Evolutionary conservation across 37 sponge, comb jelly and placozoan genomes (phyloP).

Genomic region (Haliclona indistincta): DNA sequence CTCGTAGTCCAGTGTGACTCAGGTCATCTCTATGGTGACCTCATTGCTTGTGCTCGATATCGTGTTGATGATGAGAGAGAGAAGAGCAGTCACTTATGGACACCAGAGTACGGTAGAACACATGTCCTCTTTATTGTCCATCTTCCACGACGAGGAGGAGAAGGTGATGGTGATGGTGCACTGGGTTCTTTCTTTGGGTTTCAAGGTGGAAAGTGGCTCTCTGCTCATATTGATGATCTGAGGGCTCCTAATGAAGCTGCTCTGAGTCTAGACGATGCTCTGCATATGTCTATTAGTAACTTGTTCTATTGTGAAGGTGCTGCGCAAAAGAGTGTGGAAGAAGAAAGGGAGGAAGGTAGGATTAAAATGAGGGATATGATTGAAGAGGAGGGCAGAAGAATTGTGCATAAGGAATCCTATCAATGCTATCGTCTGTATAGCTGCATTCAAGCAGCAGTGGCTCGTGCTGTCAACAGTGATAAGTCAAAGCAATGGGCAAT

Average conservation of each 20-base stretch:
- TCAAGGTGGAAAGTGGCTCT: constrained; percentile 79
- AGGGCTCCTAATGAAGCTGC: constrained; percentile 32
- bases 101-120: constrained; percentile 17
- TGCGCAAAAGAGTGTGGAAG: neutral
- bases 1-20: constrained; percentile 85
- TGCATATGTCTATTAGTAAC: constrained; percentile 46
- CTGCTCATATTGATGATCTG: constrained; percentile 75
- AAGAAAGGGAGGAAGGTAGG: neutral
- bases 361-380: neutral
- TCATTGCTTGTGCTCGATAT: constrained; percentile 90
- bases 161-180: constrained; percentile 20
- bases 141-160: constrained; percentile 61
- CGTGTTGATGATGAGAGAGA: constrained; percentile 57
- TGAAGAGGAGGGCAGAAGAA: neutral
- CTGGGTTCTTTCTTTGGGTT: constrained; percentile 53
- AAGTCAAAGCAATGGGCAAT: constrained; percentile 18
- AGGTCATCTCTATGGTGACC: constrained; percentile 77
- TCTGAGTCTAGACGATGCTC: constrained; percentile 36
- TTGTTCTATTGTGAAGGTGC: constrained; percentile 30
- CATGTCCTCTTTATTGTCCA: constrained; percentile 68
- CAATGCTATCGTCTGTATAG: constrained; percentile 23
- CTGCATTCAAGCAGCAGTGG: constrained; percentile 64
- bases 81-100: neutral
- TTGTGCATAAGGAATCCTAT: neutral
- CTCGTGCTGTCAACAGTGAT: constrained; percentile 20